A percentile compares a stretch with the other conserved stretches of the same genome.
phyloP scores from a whole-genome alignment of 2,888 invertebrate genomes.

The Tridacna gigas region DNA sequence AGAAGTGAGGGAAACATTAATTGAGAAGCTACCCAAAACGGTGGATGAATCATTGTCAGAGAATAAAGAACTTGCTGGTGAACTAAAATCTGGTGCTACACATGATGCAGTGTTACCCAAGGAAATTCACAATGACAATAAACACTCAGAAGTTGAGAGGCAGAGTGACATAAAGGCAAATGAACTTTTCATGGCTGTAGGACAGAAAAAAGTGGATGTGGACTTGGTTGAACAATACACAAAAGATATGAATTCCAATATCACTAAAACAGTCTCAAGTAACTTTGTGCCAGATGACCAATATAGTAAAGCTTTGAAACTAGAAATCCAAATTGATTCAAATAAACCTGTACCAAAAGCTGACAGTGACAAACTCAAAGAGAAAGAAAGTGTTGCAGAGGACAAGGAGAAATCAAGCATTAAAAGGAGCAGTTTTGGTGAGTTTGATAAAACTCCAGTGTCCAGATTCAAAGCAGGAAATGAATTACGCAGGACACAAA shows the following conservation, averaged over 20 bases:
- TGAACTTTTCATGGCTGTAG: too few relatives aligned
- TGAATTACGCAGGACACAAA: slow-evolving; percentile 60
- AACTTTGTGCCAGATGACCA: not conserved
- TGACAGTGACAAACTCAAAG: not conserved
- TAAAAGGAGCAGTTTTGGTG: not conserved
- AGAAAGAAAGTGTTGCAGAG: not conserved
- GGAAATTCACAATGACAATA: too few relatives aligned
- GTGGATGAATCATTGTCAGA: too few relatives aligned
- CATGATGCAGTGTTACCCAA: too few relatives aligned
- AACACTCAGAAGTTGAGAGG: too few relatives aligned
- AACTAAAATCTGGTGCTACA: too few relatives aligned
- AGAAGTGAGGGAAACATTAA: too few relatives aligned
- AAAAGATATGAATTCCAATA: slow-evolving; percentile 29
- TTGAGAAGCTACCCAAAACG: too few relatives aligned
- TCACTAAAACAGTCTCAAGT: slow-evolving; percentile 6
- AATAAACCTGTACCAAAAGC: slow-evolving; percentile 4
- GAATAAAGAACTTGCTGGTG: too few relatives aligned
- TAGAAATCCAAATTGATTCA: slow-evolving; percentile 19
- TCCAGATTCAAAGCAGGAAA: slow-evolving; percentile 36
- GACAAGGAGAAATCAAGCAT: slow-evolving; percentile 5
- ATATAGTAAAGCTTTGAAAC: slow-evolving; percentile 5
- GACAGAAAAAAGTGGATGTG: too few relatives aligned
- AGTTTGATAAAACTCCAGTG: slow-evolving; percentile 28
- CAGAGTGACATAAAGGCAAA: too few relatives aligned
- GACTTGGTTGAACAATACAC: slow-evolving; percentile 4